phyloP scores from a whole-genome alignment of 2,797 vertebrate genomes.

The Eulemur rubriventer region DNA sequence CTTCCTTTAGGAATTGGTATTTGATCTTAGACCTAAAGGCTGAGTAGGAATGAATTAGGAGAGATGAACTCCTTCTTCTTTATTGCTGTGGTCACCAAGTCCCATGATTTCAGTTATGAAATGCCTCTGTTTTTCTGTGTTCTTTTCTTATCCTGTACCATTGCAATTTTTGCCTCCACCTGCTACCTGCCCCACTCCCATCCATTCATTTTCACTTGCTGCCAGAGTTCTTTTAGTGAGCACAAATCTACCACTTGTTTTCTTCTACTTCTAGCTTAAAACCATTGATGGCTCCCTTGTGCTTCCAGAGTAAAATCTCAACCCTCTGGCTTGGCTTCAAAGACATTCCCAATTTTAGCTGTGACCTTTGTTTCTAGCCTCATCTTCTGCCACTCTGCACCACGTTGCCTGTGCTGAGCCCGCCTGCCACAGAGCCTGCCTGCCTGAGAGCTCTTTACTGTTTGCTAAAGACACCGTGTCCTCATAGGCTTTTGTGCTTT shows the following conservation, averaged over 20 bases:
- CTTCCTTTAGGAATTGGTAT: neutral
- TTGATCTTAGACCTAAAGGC: neutral
- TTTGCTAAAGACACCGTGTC: neutral
- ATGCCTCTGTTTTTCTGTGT: neutral
- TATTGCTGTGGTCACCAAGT: neutral
- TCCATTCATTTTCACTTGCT: neutral
- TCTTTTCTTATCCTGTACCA: neutral
- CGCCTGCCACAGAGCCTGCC: no score
- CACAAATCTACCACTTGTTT: neutral
- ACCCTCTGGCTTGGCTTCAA: neutral
- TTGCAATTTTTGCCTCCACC: neutral
- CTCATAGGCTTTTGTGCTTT: neutral
- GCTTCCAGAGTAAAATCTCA: neutral
- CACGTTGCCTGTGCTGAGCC: neutral
- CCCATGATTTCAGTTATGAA: neutral
- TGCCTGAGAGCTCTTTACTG: neutral
- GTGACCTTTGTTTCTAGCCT: neutral
- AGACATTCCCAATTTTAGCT: neutral
- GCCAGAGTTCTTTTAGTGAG: neutral
- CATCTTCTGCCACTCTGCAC: neutral
- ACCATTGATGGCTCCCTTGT: neutral
- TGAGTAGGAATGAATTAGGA: neutral
- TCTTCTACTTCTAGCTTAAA: neutral
- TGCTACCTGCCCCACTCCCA: neutral
- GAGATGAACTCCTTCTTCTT: neutral